Percentiles rank a stretch among this genome's conserved stretches.
Evolutionary conservation across 2,797 vertebrate genomes (phyloP).

Genomic region (Sebastes glaucus): DNA sequence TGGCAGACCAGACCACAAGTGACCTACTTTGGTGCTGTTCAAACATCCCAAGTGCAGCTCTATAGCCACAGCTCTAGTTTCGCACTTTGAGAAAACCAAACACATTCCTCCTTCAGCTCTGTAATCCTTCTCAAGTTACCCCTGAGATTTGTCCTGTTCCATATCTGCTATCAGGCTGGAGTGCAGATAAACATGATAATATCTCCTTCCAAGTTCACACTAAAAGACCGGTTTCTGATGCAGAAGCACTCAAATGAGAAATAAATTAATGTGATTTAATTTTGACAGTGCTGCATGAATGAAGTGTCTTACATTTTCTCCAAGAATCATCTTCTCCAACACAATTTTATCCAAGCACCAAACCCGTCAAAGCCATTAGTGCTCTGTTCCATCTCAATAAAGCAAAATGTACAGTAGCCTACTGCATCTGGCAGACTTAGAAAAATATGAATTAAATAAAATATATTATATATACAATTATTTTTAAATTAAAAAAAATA

Average conservation of each 20-base stretch:
- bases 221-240: background rate
- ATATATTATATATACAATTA: background rate
- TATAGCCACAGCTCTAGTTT: constrained; percentile 1
- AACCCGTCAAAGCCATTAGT: background rate
- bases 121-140: constrained; percentile 4
- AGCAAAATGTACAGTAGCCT: background rate
- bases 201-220: background rate
- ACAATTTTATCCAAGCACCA: background rate
- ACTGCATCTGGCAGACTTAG: background rate
- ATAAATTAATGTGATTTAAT: background rate
- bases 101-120: constrained; percentile 9
- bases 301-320: background rate
- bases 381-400: background rate
- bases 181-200: background rate
- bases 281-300: background rate
- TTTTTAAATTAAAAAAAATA: background rate
- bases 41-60: constrained; percentile 19
- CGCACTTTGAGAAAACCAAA: constrained; percentile 26
- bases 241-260: background rate
- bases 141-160: background rate
- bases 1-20: constrained; percentile 11
- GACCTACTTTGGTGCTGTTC: constrained; percentile 38
- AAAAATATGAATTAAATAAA: background rate
- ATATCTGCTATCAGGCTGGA: constrained; percentile 9
- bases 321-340: background rate